Conservation (phyloP, 2,888 invertebrate species). For the Temnothorax ravouxi region DNA sequence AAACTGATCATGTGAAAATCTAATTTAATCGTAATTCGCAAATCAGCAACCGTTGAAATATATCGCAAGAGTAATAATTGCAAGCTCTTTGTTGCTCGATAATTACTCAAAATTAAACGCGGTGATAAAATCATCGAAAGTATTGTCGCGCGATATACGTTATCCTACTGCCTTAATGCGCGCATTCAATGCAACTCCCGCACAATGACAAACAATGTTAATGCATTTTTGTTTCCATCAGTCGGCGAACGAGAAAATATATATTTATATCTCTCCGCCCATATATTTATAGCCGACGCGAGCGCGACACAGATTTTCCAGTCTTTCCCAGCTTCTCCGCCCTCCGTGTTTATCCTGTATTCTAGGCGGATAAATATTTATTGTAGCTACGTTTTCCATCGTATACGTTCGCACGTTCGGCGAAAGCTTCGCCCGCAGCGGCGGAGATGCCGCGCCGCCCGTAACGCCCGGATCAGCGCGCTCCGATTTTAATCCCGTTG, state of each 20-base stretch:
- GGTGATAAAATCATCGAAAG: conserved; percentile 37
- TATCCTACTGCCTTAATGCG: conserved; percentile 8
- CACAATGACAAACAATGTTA: conserved; percentile 30
- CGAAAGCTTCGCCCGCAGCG: conserved; percentile 38
- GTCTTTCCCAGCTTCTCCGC: background rate
- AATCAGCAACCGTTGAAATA: conserved; percentile 12
- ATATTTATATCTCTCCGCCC: conserved; percentile 25
- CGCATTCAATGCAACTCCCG: conserved; percentile 25
- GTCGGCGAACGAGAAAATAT: conserved; percentile 34
- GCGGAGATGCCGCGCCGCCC: conserved; percentile 24
- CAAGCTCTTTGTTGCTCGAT: conserved; percentile 7
- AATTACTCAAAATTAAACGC: conserved; percentile 10
- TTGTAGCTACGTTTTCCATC: conserved; percentile 51
- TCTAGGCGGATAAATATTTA: conserved; percentile 56
- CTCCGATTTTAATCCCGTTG: conserved; percentile 51
- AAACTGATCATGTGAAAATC: conserved; percentile 2
- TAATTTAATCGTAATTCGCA: background rate
- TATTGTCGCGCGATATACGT: conserved; percentile 4
- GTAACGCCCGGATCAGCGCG: conserved; percentile 47
- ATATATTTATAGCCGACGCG: conserved; percentile 31
- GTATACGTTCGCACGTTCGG: conserved; percentile 19
- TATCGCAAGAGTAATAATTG: conserved; percentile 23
- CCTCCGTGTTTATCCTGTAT: conserved; percentile 42
- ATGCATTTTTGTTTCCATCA: conserved; percentile 49
- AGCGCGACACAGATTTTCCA: conserved; percentile 39